Conservation (phyloP, 2,797 vertebrate genomes). For the Triplophysa yarkandensis region DNA sequence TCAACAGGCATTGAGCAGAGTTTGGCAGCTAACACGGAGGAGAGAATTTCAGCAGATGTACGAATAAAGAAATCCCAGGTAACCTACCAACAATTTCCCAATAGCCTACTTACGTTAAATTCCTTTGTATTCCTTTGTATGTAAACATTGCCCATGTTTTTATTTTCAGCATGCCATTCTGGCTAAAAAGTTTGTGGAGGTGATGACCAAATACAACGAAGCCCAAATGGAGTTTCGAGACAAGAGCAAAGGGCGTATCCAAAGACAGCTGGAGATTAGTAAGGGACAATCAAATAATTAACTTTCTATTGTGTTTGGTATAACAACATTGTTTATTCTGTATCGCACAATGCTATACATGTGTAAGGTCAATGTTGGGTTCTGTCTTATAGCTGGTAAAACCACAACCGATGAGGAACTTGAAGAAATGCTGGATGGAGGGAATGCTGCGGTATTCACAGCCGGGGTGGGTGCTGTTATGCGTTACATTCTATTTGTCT, state of each 20-base stretch:
- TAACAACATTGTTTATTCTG: not conserved
- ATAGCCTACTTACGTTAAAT: not conserved
- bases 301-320: not conserved
- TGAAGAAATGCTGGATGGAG: conserved; percentile 94
- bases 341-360: not conserved
- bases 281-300: conserved; percentile 62
- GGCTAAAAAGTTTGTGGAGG: conserved; percentile 91
- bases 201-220: conserved; percentile 94
- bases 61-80: conserved; percentile 96
- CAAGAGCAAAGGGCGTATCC: conserved; percentile 91
- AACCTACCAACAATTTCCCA: not conserved
- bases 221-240: conserved; percentile 91
- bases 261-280: conserved; percentile 93
- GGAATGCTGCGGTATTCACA: conserved; percentile 87
- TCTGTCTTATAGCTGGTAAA: conserved; percentile 80
- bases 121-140: not conserved
- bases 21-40: conserved; percentile 84
- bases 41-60: conserved; percentile 84
- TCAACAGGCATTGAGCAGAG: conserved; percentile 85
- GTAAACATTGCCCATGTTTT: not conserved
- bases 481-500: not conserved
- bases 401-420: conserved; percentile 90
- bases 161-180: conserved; percentile 83
- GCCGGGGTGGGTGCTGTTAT: conserved; percentile 76
- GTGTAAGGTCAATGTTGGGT: conserved; percentile 16